A percentile compares a stretch with the other conserved stretches of the same genome.
Conservation (phyloP, 2,113 vertebrate genomes). For the Hoplias malabaricus region DNA sequence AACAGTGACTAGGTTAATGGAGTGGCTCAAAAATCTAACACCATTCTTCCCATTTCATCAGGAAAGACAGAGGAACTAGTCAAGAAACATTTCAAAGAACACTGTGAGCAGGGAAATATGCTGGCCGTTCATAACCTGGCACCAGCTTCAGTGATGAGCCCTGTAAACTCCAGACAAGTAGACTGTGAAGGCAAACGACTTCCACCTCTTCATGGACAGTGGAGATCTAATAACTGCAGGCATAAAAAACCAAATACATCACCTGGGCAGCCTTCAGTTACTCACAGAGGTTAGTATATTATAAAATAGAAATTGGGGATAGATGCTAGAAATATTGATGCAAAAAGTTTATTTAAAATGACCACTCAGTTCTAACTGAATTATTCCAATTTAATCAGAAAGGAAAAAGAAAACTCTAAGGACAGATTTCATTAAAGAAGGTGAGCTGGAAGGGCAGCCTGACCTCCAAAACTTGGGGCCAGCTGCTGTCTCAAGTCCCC, state of each 20-base stretch:
- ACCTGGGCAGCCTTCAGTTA: background rate
- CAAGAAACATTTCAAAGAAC: constrained; percentile 73
- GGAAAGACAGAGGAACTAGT: constrained; percentile 82
- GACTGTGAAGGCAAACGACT: constrained; percentile 12
- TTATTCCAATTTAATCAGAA: constrained; percentile 66
- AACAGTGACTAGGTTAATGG: background rate
- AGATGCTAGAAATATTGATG: too few species aligned
- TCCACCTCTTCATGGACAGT: constrained; percentile 1
- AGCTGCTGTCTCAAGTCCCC: background rate
- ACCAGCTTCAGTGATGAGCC: background rate
- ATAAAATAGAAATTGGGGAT: background rate
- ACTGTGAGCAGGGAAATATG: background rate
- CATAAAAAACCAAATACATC: background rate
- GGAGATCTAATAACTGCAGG: constrained; percentile 11
- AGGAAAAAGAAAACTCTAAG: constrained; percentile 76
- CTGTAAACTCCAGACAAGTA: background rate
- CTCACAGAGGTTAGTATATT: constrained; percentile 6
- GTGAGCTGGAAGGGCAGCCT: background rate
- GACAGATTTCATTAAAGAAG: constrained; percentile 68
- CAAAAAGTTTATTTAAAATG: too few species aligned
- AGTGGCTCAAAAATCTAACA: background rate
- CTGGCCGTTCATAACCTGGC: background rate
- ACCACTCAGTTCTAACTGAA: background rate
- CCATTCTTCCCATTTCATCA: constrained; percentile 57
- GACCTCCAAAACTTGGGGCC: background rate